These are phyloP conservation scores for Enteromius paludinosus DNA, from an alignment of 2,797 vertebrate species.

Conservation along the genomic window DNA sequence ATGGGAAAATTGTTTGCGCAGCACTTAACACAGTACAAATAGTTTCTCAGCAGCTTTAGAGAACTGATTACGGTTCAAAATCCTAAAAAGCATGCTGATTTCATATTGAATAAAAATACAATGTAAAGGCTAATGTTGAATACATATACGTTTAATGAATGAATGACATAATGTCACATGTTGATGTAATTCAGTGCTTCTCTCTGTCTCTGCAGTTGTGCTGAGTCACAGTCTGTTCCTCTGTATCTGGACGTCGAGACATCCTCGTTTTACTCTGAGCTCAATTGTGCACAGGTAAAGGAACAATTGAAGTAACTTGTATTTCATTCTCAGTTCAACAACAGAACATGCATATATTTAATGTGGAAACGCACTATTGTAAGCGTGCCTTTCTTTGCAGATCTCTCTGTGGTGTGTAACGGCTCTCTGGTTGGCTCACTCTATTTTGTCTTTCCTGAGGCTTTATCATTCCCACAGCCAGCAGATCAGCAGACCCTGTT, in stretches of 20 bases:
- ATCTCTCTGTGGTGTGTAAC: conserved; percentile 79
- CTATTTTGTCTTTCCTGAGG: conserved; percentile 80
- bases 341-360: neutral
- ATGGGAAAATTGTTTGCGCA: neutral
- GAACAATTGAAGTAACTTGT: too few species aligned
- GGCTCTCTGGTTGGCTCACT: conserved; percentile 77
- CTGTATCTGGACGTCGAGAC: conserved; percentile 83
- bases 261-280: conserved; percentile 79
- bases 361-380: neutral
- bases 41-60: neutral
- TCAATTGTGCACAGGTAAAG: conserved; percentile 79
- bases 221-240: conserved; percentile 76
- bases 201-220: conserved; percentile 72
- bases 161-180: neutral
- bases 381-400: conserved; percentile 59
- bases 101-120: conserved; percentile 1
- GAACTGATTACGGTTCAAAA: neutral
- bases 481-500: conserved; percentile 76
- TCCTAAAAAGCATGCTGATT: neutral
- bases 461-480: conserved; percentile 83
- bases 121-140: neutral
- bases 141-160: neutral
- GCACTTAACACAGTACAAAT: neutral
- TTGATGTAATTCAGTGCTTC: neutral
- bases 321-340: neutral